Evolutionary conservation across 2,113 vertebrate genomes (phyloP).

Genomic region (Caranx melampygus): DNA sequence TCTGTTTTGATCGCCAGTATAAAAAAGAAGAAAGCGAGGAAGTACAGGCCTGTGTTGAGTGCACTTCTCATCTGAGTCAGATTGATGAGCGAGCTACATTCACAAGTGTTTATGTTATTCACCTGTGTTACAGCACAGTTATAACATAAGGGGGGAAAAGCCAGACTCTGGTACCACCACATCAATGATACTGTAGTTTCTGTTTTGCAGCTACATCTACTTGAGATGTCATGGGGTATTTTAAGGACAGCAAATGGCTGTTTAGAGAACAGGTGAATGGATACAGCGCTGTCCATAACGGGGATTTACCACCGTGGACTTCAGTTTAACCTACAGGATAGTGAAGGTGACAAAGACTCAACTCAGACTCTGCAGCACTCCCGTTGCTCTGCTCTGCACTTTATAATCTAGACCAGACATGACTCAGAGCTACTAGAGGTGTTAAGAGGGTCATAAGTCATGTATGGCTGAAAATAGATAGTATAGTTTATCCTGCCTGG

Average conservation of each 20-base stretch:
- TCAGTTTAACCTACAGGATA: conserved; percentile 68
- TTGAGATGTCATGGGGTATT: conserved; percentile 12
- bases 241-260: conserved; percentile 48
- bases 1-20: conserved; percentile 16
- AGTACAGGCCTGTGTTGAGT: not conserved
- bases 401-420: conserved; percentile 72
- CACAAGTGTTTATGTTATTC: conserved; percentile 9
- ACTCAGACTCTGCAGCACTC: conserved; percentile 46
- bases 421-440: conserved; percentile 75
- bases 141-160: conserved; percentile 5
- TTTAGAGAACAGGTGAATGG: conserved; percentile 52
- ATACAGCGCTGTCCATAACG: conserved; percentile 67
- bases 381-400: conserved; percentile 46
- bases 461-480: conserved; percentile 75
- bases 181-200: conserved; percentile 34
- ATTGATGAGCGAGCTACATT: not conserved
- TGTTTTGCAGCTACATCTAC: conserved; percentile 1
- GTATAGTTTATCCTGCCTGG: conserved; percentile 73
- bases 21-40: not conserved
- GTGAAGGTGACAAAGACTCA: conserved; percentile 55
- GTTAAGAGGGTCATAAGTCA: conserved; percentile 79
- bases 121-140: conserved; percentile 3
- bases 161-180: not conserved
- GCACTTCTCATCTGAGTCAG: not conserved
- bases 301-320: conserved; percentile 60